Percentiles rank a stretch among this genome's conserved stretches.
Conservation (phyloP, 2,888 invertebrate species). For the Ischnura elegans region DNA sequence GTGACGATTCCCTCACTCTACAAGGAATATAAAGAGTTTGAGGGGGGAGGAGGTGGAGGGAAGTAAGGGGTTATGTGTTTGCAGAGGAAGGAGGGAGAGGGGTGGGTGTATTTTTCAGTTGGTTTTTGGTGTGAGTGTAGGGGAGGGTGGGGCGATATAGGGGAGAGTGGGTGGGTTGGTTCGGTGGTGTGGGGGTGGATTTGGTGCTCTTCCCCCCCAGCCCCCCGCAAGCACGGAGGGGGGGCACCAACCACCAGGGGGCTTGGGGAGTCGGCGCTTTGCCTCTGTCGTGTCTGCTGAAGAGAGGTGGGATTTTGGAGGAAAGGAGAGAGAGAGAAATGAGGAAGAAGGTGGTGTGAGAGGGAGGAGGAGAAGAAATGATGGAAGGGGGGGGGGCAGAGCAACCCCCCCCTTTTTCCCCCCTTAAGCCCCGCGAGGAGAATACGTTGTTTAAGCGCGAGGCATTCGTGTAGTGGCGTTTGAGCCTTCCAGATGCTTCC, state of each 20-base stretch:
- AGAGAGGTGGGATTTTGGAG: not conserved
- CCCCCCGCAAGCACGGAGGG: slow-evolving; percentile 60
- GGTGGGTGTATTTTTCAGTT: not conserved
- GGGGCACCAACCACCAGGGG: slow-evolving; percentile 7
- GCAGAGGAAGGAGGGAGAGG: not conserved
- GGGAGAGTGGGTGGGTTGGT: not conserved
- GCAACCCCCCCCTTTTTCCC: not conserved
- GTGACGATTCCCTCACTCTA: slow-evolving; percentile 2
- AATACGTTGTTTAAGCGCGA: slow-evolving; percentile 1
- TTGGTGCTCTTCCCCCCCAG: slow-evolving; percentile 55
- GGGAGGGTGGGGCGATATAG: slow-evolving; percentile 71
- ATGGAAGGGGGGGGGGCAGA: not conserved
- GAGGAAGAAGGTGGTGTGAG: no score
- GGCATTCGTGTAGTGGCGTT: slow-evolving; percentile 41
- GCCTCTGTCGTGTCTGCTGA: not conserved
- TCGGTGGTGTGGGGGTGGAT: not conserved
- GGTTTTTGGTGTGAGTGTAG: slow-evolving; percentile 41
- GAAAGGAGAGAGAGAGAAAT: not conserved
- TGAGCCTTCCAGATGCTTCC: not conserved
- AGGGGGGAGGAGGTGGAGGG: not conserved
- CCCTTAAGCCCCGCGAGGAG: slow-evolving; percentile 18
- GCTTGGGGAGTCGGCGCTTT: not conserved
- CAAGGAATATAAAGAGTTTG: not conserved
- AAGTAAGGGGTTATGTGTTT: not conserved
- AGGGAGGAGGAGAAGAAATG: no score